Percentiles rank a stretch among this genome's conserved stretches.
phyloP scores from a whole-genome alignment of 2,113 vertebrate genomes.

The Cyanocitta stelleri region DNA sequence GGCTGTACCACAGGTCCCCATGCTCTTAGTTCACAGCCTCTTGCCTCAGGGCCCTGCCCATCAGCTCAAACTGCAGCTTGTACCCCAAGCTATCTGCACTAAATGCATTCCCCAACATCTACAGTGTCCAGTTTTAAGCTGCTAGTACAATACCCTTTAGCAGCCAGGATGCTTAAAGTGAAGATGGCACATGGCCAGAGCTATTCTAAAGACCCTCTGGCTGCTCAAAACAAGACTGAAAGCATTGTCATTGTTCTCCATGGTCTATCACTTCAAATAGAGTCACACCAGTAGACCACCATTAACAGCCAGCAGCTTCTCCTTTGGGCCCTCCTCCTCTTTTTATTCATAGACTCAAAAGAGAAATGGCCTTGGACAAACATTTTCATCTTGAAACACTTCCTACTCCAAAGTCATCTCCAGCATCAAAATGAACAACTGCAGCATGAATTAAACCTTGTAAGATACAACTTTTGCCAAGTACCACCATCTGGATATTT shows the following conservation, averaged over 20 bases:
- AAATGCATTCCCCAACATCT: background rate
- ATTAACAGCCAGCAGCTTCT: background rate
- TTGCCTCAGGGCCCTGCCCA: background rate
- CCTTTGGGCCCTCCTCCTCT: background rate
- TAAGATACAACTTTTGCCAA: background rate
- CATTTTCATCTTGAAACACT: background rate
- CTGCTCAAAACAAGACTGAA: background rate
- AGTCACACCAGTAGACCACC: background rate
- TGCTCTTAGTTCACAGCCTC: background rate
- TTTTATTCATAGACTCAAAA: background rate
- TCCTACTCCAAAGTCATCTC: background rate
- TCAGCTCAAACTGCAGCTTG: background rate
- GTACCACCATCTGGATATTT: background rate
- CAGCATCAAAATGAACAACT: background rate
- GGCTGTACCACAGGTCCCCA: background rate
- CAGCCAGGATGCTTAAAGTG: background rate
- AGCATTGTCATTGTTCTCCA: background rate
- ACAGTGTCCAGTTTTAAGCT: background rate
- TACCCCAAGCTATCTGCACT: background rate
- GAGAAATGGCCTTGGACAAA: background rate
- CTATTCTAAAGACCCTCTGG: background rate
- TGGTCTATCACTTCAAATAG: background rate
- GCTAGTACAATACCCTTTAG: background rate
- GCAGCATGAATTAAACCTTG: background rate
- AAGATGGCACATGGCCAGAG: background rate